Conservation (phyloP, 2,797 vertebrate genomes). For the Cuculus canorus region DNA sequence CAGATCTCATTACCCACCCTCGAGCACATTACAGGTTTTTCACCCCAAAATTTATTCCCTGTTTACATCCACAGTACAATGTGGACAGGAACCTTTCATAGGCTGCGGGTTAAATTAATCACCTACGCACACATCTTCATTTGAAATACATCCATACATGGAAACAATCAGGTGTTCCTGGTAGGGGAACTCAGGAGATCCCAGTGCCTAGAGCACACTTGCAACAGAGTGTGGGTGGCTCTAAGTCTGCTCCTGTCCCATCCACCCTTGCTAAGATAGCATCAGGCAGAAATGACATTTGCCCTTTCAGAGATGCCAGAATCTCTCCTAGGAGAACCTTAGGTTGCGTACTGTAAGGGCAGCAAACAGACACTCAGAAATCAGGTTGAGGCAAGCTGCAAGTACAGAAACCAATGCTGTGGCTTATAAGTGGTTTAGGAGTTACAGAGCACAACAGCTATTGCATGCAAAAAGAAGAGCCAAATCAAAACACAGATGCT, state of each 20-base stretch:
- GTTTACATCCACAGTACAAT: neutral
- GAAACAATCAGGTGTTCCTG: neutral
- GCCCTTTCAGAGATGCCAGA: neutral
- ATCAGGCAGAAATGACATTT: neutral
- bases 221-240: neutral
- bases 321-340: neutral
- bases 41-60: neutral
- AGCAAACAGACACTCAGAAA: neutral
- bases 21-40: neutral
- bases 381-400: neutral
- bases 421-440: neutral
- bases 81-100: neutral
- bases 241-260: neutral
- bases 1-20: neutral
- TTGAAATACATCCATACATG: neutral
- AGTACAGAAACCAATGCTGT: neutral
- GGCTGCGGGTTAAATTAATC: neutral
- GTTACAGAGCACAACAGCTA: neutral
- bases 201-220: neutral
- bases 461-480: neutral
- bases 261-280: neutral
- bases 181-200: neutral
- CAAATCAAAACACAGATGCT: neutral
- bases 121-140: neutral
- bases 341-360: neutral